These are phyloP conservation scores for Artemisiospiza belli DNA, from an alignment of 2,113 vertebrate genomes.

Conservation along the genomic window DNA sequence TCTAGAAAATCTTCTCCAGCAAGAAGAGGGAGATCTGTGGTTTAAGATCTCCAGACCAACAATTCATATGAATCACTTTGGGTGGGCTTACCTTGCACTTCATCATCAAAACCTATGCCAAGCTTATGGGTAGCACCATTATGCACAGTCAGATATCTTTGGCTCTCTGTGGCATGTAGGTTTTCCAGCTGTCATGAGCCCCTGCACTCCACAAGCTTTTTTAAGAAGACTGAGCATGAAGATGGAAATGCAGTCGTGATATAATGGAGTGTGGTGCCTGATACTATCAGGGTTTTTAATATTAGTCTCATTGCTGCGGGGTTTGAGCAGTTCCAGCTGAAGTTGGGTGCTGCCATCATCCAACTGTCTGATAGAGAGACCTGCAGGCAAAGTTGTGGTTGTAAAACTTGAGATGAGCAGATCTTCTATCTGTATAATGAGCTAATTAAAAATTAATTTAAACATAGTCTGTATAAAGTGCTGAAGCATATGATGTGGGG, in stretches of 20 bases:
- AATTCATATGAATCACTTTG: conserved; percentile 12
- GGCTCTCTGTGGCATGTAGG: not conserved
- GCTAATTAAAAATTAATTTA: conserved; percentile 70
- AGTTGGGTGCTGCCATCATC: conserved; percentile 17
- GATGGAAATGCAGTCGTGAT: conserved; percentile 20
- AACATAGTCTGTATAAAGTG: conserved; percentile 46
- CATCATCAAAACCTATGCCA: conserved; percentile 22
- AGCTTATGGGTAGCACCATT: not conserved
- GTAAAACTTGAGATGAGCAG: conserved; percentile 44
- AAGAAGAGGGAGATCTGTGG: not conserved
- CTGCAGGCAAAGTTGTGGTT: conserved; percentile 54
- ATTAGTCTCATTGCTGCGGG: conserved; percentile 1
- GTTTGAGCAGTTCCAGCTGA: conserved; percentile 35
- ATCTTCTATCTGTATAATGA: conserved; percentile 62
- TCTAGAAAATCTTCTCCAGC: not conserved
- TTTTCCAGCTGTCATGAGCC: conserved; percentile 2
- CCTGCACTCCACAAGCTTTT: not conserved
- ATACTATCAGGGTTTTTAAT: conserved; percentile 56
- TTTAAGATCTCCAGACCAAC: not conserved
- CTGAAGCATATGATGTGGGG: conserved; percentile 39
- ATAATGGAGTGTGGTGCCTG: conserved; percentile 52
- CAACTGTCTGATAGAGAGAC: conserved; percentile 41
- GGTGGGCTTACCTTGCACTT: conserved; percentile 32
- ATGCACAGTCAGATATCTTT: not conserved
- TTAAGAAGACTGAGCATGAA: not conserved